phyloP scores from a whole-genome alignment of 2,888 invertebrate genomes.

The Neoscelio sp. region DNA sequence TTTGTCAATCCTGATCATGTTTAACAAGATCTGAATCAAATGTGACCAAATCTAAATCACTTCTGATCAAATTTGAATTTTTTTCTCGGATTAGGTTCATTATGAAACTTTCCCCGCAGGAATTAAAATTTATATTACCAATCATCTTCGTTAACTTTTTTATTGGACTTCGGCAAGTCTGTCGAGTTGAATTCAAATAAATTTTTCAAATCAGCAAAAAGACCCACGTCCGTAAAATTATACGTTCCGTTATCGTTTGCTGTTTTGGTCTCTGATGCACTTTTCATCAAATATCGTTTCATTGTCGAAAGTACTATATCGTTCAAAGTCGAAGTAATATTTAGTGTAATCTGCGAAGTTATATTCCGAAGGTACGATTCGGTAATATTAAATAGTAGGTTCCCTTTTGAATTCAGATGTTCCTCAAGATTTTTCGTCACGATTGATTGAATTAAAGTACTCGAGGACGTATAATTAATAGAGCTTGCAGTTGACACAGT shows the following conservation, averaged over 20 bases:
- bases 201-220: constrained; percentile 27
- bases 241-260: constrained; percentile 1
- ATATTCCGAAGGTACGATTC: constrained; percentile 70
- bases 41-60: too few species aligned
- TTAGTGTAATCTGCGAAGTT: constrained; percentile 72
- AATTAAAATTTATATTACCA: constrained; percentile 63
- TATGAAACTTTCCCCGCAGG: too few species aligned
- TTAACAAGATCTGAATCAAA: too few species aligned
- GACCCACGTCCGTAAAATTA: constrained; percentile 11
- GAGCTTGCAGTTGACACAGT: constrained; percentile 43
- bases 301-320: constrained; percentile 49
- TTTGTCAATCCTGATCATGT: too few species aligned
- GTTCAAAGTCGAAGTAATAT: constrained; percentile 73
- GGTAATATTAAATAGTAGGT: constrained; percentile 71
- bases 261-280: background rate
- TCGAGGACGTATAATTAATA: constrained; percentile 55
- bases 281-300: constrained; percentile 12
- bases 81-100: too few species aligned
- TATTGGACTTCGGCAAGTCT: background rate
- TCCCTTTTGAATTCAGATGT: constrained; percentile 70
- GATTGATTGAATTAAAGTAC: constrained; percentile 69
- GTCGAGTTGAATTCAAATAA: constrained; percentile 14
- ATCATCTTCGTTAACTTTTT: constrained; percentile 37
- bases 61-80: too few species aligned
- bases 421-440: constrained; percentile 74